phyloP scores from a whole-genome alignment of 2,888 invertebrate species.

The Dorcus parallelipipedus region DNA sequence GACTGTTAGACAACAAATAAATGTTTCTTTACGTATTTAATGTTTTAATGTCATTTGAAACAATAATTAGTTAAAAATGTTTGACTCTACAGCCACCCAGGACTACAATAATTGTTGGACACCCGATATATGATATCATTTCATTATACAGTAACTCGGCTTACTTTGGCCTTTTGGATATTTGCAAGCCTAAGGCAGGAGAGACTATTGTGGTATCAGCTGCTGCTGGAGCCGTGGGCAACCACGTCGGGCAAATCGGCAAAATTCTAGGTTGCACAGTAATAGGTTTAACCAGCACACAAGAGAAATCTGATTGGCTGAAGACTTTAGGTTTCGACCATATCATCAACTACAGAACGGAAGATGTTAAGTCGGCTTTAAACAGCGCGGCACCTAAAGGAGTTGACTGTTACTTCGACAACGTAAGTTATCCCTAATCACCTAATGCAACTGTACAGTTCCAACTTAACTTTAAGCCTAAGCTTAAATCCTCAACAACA shows the following conservation, averaged over 20 bases:
- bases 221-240: slow-evolving; percentile 80
- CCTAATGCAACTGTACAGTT: background rate
- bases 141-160: slow-evolving; percentile 60
- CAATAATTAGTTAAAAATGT: no score
- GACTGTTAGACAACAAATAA: no score
- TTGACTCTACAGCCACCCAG: no score
- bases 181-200: slow-evolving; percentile 67
- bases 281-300: slow-evolving; percentile 68
- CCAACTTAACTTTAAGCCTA: background rate
- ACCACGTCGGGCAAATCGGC: slow-evolving; percentile 74
- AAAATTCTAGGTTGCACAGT: slow-evolving; percentile 70
- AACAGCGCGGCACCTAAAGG: slow-evolving; percentile 56
- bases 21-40: no score
- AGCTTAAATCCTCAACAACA: background rate
- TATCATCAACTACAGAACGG: slow-evolving; percentile 72
- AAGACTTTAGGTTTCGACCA: slow-evolving; percentile 64
- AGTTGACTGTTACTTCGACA: slow-evolving; percentile 25
- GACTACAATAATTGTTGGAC: no score
- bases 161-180: slow-evolving; percentile 69
- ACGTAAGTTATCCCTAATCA: slow-evolving; percentile 45
- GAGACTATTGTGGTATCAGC: slow-evolving; percentile 71
- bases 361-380: slow-evolving; percentile 54
- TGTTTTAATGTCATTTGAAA: no score
- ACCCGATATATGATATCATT: background rate
- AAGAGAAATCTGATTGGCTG: slow-evolving; percentile 69